Base-by-base conservation (phyloP, 2,888 invertebrate species). In the Galerucella pusilla region DNA sequence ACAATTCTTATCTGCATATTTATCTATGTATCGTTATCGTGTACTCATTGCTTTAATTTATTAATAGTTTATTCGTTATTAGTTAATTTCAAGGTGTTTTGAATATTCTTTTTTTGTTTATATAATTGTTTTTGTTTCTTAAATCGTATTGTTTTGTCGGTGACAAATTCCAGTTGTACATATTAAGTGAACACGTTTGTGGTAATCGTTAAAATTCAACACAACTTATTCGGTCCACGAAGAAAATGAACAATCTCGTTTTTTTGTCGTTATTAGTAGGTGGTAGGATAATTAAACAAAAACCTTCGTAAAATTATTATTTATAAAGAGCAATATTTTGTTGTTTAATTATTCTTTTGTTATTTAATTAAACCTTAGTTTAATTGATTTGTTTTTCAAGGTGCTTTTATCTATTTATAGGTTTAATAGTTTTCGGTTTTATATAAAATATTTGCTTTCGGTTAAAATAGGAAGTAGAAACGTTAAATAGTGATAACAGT, bases 71-170 rank as follows among this genome's bases (percentile, higher is more conserved):
- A 60, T 59, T 28, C 11, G 35, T 4, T 14, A 60, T 71, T 49
- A 14, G 28, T 25, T 70, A 70, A 70, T 70, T 70, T 70, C 63
- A 71, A 71, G 59, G 71, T 71, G 64, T 71, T 71, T 67, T 71
- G 64, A 71, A 63, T 63, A 52, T 42, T 20, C 25, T 70, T 71
- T 52, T 54, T 64, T 35, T 28, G 42, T 71, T 64, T 71, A 71
- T 71, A 64, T 71, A 71, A 71, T 71, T 71, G 42, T 54, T 71
- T 71, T 71, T 71, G 52, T 64, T 71, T 71, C 64, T 71, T 71
- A 71, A 71, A 64, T 42, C 35, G 35, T 6, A 42, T 42, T 42
- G 35, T 42, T 42, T 42, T 42, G 35, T 54, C 52, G 63, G 61
- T 70, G 70, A 70, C 63, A 20, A 52, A 42, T 49, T 52, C n/a